Evolutionary conservation across 53 echinoderm and acorn worm species (phyloP).

Genomic region (Echinometra lucunter): DNA sequence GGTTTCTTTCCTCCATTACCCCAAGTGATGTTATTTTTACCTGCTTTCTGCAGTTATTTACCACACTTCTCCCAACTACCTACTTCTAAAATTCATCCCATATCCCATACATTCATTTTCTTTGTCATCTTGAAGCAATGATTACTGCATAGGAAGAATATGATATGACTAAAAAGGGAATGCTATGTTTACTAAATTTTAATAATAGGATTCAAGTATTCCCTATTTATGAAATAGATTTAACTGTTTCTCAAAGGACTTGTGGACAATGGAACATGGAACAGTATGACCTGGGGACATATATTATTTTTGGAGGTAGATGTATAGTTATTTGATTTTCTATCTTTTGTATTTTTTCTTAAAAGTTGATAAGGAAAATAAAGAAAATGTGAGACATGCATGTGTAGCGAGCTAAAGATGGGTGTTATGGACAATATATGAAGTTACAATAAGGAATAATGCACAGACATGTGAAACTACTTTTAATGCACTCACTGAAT

Average conservation of each 20-base stretch:
- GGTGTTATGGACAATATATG: background rate
- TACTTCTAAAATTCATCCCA: background rate
- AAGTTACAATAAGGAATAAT: background rate
- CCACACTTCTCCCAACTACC: background rate
- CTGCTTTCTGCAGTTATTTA: background rate
- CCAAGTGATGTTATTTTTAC: background rate
- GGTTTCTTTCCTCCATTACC: background rate
- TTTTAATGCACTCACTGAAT: background rate
- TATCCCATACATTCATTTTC: background rate
- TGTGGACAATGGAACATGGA: too few relatives aligned
- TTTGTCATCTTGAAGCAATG: background rate
- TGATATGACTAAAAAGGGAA: background rate
- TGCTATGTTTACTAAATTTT: background rate
- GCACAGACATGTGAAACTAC: background rate
- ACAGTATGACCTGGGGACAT: background rate
- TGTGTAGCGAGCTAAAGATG: background rate
- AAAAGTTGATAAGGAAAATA: background rate
- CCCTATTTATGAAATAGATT: background rate
- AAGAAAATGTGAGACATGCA: background rate
- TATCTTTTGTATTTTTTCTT: background rate
- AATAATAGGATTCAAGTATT: background rate
- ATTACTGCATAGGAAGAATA: background rate
- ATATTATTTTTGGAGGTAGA: background rate
- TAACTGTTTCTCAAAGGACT: too few relatives aligned
- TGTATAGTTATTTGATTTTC: background rate